A percentile compares a stretch with the other conserved stretches of the same genome.
phyloP scores from a whole-genome alignment of 1,140 invertebrate genomes.

The Ceratosolen solmsi region DNA sequence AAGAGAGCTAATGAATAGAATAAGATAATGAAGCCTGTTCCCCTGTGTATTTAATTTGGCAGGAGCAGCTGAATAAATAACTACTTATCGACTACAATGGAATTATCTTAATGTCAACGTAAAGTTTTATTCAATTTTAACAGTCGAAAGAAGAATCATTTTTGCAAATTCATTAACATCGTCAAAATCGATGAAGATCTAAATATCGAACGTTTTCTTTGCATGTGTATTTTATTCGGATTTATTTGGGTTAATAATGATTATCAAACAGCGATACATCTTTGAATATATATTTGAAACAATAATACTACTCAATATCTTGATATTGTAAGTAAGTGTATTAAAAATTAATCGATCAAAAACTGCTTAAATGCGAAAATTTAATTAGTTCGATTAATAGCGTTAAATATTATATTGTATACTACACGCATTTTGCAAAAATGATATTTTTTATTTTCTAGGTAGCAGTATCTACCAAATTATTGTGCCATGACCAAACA shows the following conservation, averaged over 20 bases:
- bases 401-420: no score
- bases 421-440: no score
- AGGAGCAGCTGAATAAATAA: slow-evolving; percentile 23
- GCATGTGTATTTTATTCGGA: background rate
- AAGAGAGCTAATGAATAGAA: slow-evolving; percentile 19
- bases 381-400: background rate
- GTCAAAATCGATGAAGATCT: slow-evolving; percentile 4
- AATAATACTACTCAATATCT: background rate
- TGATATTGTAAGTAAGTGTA: background rate
- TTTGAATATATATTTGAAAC: no score
- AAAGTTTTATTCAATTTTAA: slow-evolving; percentile 1
- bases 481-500: no score
- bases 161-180: background rate
- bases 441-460: no score
- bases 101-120: slow-evolving; percentile 3
- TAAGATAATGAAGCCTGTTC: slow-evolving; percentile 11
- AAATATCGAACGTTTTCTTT: background rate
- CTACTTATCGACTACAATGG: slow-evolving; percentile 15
- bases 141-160: background rate
- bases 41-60: background rate
- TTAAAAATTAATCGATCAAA: background rate
- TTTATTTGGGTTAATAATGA: no score
- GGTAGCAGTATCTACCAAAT: no score
- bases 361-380: background rate
- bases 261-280: no score